Evolutionary conservation across 2,888 invertebrate genomes (phyloP).

Genomic region (Nomada lathburiana): DNA sequence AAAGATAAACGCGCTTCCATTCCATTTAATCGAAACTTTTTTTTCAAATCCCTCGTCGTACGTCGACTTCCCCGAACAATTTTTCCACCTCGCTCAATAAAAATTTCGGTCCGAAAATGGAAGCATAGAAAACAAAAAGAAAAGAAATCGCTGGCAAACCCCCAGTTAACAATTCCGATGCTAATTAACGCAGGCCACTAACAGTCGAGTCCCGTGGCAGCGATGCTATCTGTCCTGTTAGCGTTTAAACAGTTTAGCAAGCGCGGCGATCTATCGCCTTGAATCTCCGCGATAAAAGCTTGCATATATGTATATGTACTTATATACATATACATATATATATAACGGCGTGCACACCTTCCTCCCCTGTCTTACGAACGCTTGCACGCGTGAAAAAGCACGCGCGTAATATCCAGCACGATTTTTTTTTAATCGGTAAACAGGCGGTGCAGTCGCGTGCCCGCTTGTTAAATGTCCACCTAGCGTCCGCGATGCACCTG

Average conservation of each 20-base stretch:
- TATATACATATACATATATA: background rate
- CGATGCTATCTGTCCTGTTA: constrained; percentile 60
- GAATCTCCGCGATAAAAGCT: constrained; percentile 55
- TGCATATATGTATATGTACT: too few relatives aligned
- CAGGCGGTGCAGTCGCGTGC: constrained; percentile 74
- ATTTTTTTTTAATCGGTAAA: constrained; percentile 52
- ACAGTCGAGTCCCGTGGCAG: constrained; percentile 19
- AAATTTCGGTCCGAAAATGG: background rate
- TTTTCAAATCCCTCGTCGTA: too few relatives aligned
- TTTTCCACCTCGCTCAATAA: too few relatives aligned
- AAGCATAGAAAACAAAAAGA: background rate
- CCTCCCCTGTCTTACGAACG: constrained; percentile 20
- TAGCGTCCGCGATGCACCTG: constrained; percentile 75
- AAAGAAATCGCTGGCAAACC: background rate
- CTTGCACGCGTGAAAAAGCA: constrained; percentile 42
- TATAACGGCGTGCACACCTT: constrained; percentile 16
- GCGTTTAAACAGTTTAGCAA: constrained; percentile 67
- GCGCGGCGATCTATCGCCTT: constrained; percentile 59
- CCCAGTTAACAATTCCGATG: constrained; percentile 27
- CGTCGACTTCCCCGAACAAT: too few relatives aligned
- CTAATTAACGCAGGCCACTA: constrained; percentile 50
- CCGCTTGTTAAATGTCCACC: constrained; percentile 34
- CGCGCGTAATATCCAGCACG: constrained; percentile 32
- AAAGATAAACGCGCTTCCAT: too few relatives aligned
- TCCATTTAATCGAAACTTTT: too few relatives aligned